Percentiles rank a stretch among this genome's conserved stretches.
phyloP scores from a whole-genome alignment of 2,888 invertebrate genomes.

The Sminthurinus aureus region DNA sequence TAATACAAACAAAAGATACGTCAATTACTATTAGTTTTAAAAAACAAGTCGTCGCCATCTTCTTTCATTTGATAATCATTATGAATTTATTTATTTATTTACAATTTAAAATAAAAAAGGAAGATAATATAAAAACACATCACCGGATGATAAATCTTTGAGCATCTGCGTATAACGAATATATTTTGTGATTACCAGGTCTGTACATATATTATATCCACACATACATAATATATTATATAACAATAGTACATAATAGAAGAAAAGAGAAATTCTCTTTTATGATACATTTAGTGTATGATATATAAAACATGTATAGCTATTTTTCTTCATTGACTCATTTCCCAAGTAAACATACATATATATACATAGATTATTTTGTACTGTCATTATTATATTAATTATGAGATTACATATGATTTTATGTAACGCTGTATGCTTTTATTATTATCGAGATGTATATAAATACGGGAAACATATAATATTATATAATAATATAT shows the following conservation, averaged over 20 bases:
- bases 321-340: not conserved
- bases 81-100: not conserved
- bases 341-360: not conserved
- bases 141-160: not conserved
- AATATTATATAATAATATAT: too few species aligned
- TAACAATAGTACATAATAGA: not conserved
- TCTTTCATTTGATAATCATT: slow-evolving; percentile 17
- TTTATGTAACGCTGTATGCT: too few species aligned
- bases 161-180: not conserved
- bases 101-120: not conserved
- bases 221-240: too few species aligned
- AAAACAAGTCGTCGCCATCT: not conserved
- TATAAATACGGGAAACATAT: too few species aligned
- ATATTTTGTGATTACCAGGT: not conserved
- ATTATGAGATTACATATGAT: not conserved
- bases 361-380: too few species aligned
- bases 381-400: not conserved
- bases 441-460: too few species aligned
- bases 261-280: not conserved
- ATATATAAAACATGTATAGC: not conserved
- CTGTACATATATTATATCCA: not conserved
- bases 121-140: not conserved
- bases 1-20: too few species aligned
- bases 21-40: not conserved
- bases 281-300: not conserved